Base-by-base conservation (phyloP, 2,113 vertebrate genomes). In the Ophiodon elongatus region DNA sequence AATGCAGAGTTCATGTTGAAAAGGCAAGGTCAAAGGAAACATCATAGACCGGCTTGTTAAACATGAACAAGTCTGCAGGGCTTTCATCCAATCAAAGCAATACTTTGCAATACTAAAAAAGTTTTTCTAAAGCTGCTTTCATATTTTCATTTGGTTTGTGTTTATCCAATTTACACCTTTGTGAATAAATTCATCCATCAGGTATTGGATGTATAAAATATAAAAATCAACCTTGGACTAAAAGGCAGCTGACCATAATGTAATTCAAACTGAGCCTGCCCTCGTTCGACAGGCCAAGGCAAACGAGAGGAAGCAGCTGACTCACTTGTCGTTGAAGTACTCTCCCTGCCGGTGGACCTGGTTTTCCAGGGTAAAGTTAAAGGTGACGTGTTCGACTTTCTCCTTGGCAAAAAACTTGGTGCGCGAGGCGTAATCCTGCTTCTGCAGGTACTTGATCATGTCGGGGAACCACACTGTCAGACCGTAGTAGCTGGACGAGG, bases 311-410 rank as follows among this genome's bases (percentile, higher is more conserved):
- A 35, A 3, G 23, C 17, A 3, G 78, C 41, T 4, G 29, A 80
- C 96, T 83, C 94, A 99, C 98, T 98, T 99, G 96, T 99, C 97
- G 0, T 99, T 99, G 94, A 97, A 98, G 90, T 99, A 99, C 84
- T 98, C 96, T 2, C 98, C 97, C 0, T 97, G 96, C n/a, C 94
- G 96, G 91, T 99, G 98, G 89, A 99, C 94, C 93, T 99, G 98
- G 93, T 99, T 99, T 91, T 99, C 98, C 92, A 99, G 91, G 1
- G 98, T 99, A 94, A 99, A 99, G 96, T 99, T 99, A 82, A 99
- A 99, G 80, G 97, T 99, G 88, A 99, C 96, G 1, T 99, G 97
- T 19, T 97, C 96, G 2, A 99, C 97, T 0, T 93, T 96, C 94
- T 99, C 97, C 19, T 96, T 96, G 7, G 94, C 91, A 60, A 99